Percentiles rank a stretch among this genome's conserved stretches.
phyloP scores from a whole-genome alignment of 2,113 vertebrate genomes.

The Gopherus evgoodei region DNA sequence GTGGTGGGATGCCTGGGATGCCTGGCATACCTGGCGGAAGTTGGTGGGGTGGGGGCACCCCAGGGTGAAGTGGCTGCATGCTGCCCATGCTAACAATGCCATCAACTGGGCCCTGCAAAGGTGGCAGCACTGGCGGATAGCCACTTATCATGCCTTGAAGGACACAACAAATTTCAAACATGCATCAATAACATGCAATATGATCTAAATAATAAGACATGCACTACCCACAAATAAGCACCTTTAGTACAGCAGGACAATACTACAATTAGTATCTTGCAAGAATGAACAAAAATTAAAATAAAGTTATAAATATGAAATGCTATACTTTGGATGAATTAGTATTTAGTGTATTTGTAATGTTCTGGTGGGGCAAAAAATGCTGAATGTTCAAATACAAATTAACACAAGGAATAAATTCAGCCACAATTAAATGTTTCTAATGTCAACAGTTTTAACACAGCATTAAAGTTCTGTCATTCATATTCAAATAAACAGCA shows the following conservation, averaged over 20 bases:
- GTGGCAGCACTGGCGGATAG: constrained; percentile 91
- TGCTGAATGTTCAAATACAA: constrained; percentile 57
- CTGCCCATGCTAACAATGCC: constrained; percentile 95
- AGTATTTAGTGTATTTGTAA: constrained; percentile 76
- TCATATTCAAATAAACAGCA: constrained; percentile 35
- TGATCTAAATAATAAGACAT: constrained; percentile 89
- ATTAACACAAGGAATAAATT: constrained; percentile 73
- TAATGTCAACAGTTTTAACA: constrained; percentile 72
- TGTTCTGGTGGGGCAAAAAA: constrained; percentile 54
- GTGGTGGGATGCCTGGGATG: constrained; percentile 89
- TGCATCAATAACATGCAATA: constrained; percentile 95
- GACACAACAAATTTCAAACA: constrained; percentile 93
- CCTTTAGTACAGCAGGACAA: constrained; percentile 80
- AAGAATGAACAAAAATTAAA: constrained; percentile 66
- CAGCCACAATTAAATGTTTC: constrained; percentile 74
- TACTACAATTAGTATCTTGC: constrained; percentile 84
- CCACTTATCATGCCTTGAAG: constrained; percentile 94
- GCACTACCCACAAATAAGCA: constrained; percentile 87
- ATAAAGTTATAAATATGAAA: constrained; percentile 75
- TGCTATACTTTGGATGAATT: constrained; percentile 72
- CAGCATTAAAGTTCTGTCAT: constrained; percentile 70
- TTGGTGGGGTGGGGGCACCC: constrained; percentile 91
- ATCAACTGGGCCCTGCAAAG: constrained; percentile 89
- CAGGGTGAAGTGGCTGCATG: constrained; percentile 93
- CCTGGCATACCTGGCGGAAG: constrained; percentile 89